Conservation (phyloP, 1,140 invertebrate genomes). For the Neodiprion pinetum region DNA sequence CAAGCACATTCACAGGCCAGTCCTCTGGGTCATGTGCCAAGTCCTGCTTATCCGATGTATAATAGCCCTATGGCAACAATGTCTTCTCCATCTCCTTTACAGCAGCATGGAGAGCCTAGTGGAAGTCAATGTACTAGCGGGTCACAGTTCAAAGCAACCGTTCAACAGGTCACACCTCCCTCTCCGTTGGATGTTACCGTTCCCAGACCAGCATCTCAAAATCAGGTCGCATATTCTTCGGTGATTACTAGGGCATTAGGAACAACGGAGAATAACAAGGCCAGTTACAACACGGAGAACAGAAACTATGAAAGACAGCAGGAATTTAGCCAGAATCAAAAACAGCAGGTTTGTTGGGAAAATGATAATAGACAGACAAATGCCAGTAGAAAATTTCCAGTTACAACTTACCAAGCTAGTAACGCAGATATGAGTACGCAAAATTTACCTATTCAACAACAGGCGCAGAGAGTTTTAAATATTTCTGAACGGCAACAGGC, state of each 20-base stretch:
- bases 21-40: slow-evolving; percentile 72
- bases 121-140: slow-evolving; percentile 48
- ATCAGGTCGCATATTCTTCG: slow-evolving; percentile 73
- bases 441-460: slow-evolving; percentile 50
- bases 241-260: slow-evolving; percentile 75
- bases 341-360: slow-evolving; percentile 54
- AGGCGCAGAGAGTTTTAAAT: slow-evolving; percentile 50
- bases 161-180: slow-evolving; percentile 68
- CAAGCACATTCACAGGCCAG: slow-evolving; percentile 72
- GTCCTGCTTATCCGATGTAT: slow-evolving; percentile 79
- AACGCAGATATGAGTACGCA: slow-evolving; percentile 50
- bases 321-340: slow-evolving; percentile 49
- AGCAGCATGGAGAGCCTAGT: slow-evolving; percentile 64
- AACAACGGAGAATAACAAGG: slow-evolving; percentile 66
- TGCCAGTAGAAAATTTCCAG: slow-evolving; percentile 42
- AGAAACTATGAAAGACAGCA: slow-evolving; percentile 66
- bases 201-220: slow-evolving; percentile 69
- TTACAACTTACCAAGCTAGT: slow-evolving; percentile 34
- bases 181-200: slow-evolving; percentile 74
- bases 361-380: slow-evolving; percentile 42
- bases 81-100: slow-evolving; percentile 69
- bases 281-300: slow-evolving; percentile 63
- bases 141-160: slow-evolving; percentile 57
- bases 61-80: slow-evolving; percentile 78
- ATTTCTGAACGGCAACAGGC: slow-evolving; percentile 57